A percentile compares a stretch with the other conserved stretches of the same genome.
These are phyloP conservation scores for Cephalopterus ornatus DNA, from an alignment of 2,113 vertebrate species.

Conservation along the genomic window DNA sequence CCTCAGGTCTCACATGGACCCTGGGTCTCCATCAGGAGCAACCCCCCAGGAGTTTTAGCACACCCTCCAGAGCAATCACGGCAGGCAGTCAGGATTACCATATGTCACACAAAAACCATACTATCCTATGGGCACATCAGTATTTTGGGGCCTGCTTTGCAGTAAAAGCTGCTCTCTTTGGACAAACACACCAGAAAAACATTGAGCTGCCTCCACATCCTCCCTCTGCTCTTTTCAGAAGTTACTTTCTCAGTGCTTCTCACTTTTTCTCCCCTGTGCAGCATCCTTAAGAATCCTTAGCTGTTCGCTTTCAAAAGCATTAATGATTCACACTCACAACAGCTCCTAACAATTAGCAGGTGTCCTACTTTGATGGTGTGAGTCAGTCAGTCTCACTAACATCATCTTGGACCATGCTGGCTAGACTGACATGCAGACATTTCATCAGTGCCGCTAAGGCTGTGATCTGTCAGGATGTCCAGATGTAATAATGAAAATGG, in stretches of 20 bases:
- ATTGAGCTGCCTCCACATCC: neutral
- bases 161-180: neutral
- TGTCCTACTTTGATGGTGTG: neutral
- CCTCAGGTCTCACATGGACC: neutral
- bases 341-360: neutral
- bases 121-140: neutral
- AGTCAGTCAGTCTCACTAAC: neutral
- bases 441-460: neutral
- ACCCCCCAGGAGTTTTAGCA: neutral
- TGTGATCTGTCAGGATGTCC: neutral
- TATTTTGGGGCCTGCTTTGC: neutral
- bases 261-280: neutral
- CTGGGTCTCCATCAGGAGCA: neutral
- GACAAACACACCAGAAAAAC: neutral
- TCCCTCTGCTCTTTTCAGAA: neutral
- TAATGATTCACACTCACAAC: neutral
- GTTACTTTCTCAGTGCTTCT: neutral
- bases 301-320: neutral
- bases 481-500: neutral
- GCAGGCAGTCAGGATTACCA: neutral
- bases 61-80: neutral
- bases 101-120: accelerated
- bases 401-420: neutral
- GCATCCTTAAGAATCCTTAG: neutral
- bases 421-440: neutral